A percentile compares a stretch with the other conserved stretches of the same genome.
These are phyloP conservation scores for Actenoides hombroni DNA, from an alignment of 2,113 vertebrate genomes.

Conservation along the genomic window DNA sequence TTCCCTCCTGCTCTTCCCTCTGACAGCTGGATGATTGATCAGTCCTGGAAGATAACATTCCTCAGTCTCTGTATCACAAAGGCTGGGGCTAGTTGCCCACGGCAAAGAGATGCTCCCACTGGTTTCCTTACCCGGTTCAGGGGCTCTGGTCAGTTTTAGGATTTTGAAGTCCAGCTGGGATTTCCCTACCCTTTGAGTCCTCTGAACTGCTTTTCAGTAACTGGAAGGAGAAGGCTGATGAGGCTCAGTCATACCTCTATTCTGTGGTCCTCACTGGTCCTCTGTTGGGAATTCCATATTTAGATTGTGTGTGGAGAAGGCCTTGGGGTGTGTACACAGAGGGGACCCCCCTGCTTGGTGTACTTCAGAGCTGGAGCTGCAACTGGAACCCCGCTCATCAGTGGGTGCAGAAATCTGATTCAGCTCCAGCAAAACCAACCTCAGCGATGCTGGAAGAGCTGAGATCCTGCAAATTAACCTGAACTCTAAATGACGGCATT, in stretches of 20 bases:
- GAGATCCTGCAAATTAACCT: neutral
- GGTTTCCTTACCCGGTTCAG: neutral
- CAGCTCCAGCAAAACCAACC: neutral
- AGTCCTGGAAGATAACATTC: slow-evolving; percentile 51
- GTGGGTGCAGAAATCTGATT: neutral
- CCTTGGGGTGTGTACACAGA: neutral
- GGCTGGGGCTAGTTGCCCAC: neutral
- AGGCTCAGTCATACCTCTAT: neutral
- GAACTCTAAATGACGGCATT: neutral
- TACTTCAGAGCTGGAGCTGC: neutral
- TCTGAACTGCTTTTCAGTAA: neutral
- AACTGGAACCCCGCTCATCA: neutral
- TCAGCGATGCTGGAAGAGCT: neutral
- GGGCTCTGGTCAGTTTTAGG: neutral
- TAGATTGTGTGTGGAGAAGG: neutral
- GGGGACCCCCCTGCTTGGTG: neutral
- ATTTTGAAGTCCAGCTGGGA: neutral
- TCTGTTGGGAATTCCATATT: neutral
- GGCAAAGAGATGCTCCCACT: slow-evolving; percentile 11
- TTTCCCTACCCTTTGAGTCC: neutral
- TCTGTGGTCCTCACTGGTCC: neutral
- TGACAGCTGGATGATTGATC: slow-evolving; percentile 37
- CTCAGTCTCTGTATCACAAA: slow-evolving; percentile 20
- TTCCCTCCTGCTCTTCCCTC: slow-evolving; percentile 4
- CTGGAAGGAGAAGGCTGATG: neutral